phyloP scores from a whole-genome alignment of 2,888 invertebrate species.

The Drosophila longiperda region DNA sequence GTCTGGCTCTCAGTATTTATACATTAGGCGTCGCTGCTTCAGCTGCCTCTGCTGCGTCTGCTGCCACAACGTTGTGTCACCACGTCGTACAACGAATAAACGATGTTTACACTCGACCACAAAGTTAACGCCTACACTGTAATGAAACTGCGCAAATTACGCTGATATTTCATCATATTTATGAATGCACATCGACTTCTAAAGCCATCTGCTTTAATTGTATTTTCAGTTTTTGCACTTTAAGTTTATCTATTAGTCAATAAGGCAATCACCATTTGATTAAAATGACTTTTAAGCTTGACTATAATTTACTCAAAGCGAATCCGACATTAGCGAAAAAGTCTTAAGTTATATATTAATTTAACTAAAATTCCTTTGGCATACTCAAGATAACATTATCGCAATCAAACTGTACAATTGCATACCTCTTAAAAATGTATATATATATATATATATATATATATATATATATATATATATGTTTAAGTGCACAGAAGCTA shows the following conservation, averaged over 20 bases:
- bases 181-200: background rate
- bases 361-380: background rate
- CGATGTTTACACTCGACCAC: conserved; percentile 11
- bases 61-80: conserved; percentile 1
- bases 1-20: conserved; percentile 82
- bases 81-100: background rate
- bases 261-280: background rate
- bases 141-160: background rate
- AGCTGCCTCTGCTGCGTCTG: background rate
- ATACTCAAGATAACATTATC: background rate
- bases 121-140: conserved; percentile 1
- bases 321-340: background rate
- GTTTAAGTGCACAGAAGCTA: background rate
- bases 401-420: background rate
- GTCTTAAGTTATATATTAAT: background rate
- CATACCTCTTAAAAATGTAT: background rate
- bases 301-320: background rate
- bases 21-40: conserved; percentile 32
- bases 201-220: background rate
- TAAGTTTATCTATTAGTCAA: background rate
- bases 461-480: background rate
- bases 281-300: background rate
- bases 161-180: background rate
- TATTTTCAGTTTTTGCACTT: background rate
- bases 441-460: background rate